Percentiles rank a stretch among this genome's conserved stretches.
Evolutionary conservation across 2,797 vertebrate genomes (phyloP).

Genomic region (Aythya fuligula): DNA sequence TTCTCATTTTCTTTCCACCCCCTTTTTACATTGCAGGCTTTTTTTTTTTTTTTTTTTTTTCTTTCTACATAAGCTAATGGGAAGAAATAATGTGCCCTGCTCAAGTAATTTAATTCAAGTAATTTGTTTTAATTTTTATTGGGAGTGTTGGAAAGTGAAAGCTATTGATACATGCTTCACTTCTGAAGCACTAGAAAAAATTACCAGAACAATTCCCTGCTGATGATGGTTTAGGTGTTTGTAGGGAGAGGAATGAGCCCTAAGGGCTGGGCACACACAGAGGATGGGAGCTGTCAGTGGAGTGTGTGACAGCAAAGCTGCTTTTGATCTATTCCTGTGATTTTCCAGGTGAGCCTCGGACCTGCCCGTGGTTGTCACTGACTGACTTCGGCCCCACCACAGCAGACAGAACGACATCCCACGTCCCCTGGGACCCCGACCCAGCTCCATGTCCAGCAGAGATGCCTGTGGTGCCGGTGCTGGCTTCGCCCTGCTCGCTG

Average conservation of each 20-base stretch:
- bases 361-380: neutral
- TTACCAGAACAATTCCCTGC: neutral
- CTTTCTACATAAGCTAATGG: neutral
- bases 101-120: neutral
- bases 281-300: neutral
- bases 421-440: neutral
- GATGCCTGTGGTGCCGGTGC: neutral
- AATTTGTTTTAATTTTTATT: neutral
- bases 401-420: neutral
- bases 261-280: neutral
- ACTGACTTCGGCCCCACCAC: fast-evolving
- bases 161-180: neutral
- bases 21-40: neutral
- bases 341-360: conserved; percentile 40
- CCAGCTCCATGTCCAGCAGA: neutral
- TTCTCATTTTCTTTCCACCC: neutral
- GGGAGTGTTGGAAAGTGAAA: neutral
- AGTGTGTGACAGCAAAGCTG: fast-evolving
- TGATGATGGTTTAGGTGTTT: neutral
- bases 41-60: neutral
- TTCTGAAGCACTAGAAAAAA: conserved; percentile 12
- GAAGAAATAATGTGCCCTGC: neutral
- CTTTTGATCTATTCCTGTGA: conserved; percentile 16
- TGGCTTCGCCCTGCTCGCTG: neutral
- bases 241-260: neutral